A percentile compares a stretch with the other conserved stretches of the same genome.
These are phyloP conservation scores for Notothenia rossii DNA, from an alignment of 2,113 vertebrate species.

Conservation along the genomic window DNA sequence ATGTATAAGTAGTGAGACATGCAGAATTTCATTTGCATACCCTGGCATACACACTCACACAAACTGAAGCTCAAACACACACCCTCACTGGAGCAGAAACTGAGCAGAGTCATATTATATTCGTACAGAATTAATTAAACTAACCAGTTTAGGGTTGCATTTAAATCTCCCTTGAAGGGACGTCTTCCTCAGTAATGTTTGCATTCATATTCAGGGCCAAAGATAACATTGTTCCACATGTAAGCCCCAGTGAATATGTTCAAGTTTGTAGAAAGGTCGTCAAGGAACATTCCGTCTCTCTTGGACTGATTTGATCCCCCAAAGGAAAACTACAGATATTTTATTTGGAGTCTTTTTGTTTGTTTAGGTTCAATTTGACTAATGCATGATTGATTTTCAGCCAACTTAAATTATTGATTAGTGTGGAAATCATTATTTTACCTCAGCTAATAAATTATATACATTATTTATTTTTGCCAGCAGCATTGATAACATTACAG, in stretches of 20 bases:
- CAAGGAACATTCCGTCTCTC: conserved; percentile 23
- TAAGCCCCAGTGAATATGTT: conserved; percentile 32
- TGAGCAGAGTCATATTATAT: conserved; percentile 48
- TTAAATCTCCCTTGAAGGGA: conserved; percentile 48
- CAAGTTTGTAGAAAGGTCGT: conserved; percentile 39
- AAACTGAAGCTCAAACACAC: not conserved
- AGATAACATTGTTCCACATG: conserved; percentile 34
- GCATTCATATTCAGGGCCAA: conserved; percentile 41
- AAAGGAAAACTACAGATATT: conserved; percentile 5
- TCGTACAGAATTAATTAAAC: conserved; percentile 54
- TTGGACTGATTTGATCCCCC: conserved; percentile 33
- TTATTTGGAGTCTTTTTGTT: not conserved
- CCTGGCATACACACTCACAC: not conserved
- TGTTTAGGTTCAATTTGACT: not conserved
- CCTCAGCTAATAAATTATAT: not conserved
- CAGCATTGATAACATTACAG: not conserved
- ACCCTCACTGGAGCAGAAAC: conserved; percentile 30
- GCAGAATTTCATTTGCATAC: conserved; percentile 23
- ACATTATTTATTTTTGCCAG: not conserved
- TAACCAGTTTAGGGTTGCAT: conserved; percentile 36
- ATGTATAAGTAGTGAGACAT: conserved; percentile 6
- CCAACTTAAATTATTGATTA: not conserved
- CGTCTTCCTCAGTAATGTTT: conserved; percentile 27
- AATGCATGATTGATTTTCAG: not conserved
- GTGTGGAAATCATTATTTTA: not conserved